Conservation (phyloP, 2,888 invertebrate genomes). For the Gandaritis pyraliata region DNA sequence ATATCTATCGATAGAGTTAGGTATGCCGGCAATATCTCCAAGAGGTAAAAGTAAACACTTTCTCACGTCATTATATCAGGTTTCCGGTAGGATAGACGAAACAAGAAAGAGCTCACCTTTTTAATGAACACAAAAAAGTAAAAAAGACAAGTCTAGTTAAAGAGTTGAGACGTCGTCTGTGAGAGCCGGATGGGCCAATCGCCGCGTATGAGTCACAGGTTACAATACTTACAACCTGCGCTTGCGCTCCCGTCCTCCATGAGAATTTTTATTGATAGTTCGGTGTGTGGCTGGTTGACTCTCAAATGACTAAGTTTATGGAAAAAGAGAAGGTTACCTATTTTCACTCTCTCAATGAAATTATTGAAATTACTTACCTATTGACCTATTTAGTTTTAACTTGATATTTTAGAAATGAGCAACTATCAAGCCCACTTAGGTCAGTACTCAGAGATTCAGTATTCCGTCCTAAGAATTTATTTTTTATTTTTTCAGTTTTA, state of each 20-base stretch:
- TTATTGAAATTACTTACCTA: too few relatives aligned
- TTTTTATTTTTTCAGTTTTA: too few relatives aligned
- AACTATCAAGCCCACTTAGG: too few relatives aligned
- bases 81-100: conserved; percentile 22
- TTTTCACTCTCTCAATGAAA: neutral
- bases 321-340: neutral
- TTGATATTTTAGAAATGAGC: too few relatives aligned
- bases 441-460: too few relatives aligned
- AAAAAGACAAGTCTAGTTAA: conserved; percentile 56
- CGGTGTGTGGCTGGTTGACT: neutral
- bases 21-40: conserved; percentile 2
- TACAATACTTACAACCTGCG: conserved; percentile 48
- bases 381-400: too few relatives aligned
- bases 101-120: conserved; percentile 24
- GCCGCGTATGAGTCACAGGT: conserved; percentile 74
- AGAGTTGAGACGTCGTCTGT: conserved; percentile 68
- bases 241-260: conserved; percentile 54
- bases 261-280: conserved; percentile 8
- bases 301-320: neutral
- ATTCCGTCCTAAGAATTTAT: too few relatives aligned
- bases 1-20: conserved; percentile 15
- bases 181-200: conserved; percentile 80
- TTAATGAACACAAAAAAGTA: conserved; percentile 40
- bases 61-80: conserved; percentile 28
- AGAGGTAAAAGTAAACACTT: conserved; percentile 33